Percentiles rank a stretch among this genome's conserved stretches.
phyloP scores from a whole-genome alignment of 2,113 vertebrate species.

The Anseranas semipalmata region DNA sequence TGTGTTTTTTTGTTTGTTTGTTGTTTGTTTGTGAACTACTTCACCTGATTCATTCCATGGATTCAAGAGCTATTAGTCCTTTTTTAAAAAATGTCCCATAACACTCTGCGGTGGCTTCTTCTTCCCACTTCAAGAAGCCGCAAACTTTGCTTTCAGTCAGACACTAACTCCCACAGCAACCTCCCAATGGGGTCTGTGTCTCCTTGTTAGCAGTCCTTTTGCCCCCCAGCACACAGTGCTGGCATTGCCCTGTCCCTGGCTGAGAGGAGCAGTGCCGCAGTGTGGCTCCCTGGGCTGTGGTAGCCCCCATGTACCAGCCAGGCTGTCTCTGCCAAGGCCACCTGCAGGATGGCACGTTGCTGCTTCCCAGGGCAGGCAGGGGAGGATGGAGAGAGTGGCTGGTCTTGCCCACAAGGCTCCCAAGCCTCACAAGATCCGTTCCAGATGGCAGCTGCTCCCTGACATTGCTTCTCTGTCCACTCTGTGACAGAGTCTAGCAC shows the following conservation, averaged over 20 bases:
- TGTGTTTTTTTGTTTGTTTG: no score
- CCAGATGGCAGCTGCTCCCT: neutral
- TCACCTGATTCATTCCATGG: neutral
- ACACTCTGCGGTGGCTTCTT: accelerated
- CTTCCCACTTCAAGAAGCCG: neutral
- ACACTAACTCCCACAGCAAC: neutral
- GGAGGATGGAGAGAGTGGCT: neutral
- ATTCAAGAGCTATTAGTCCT: neutral
- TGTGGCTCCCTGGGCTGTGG: accelerated
- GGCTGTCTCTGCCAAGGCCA: neutral
- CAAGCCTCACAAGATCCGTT: neutral
- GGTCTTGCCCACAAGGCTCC: neutral
- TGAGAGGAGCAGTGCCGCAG: neutral
- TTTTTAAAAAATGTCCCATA: neutral
- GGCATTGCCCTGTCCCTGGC: neutral
- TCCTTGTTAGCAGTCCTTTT: neutral
- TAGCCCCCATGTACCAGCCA: neutral
- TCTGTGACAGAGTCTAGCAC: accelerated
- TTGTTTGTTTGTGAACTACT: accelerated
- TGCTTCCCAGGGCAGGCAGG: neutral
- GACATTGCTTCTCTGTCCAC: neutral
- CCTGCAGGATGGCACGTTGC: neutral
- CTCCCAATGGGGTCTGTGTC: neutral
- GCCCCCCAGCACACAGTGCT: neutral
- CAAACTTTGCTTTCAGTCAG: neutral